Percentiles rank a stretch among this genome's conserved stretches.
Conservation (phyloP, 2,113 vertebrate genomes). For the Amphiprion ocellaris region DNA sequence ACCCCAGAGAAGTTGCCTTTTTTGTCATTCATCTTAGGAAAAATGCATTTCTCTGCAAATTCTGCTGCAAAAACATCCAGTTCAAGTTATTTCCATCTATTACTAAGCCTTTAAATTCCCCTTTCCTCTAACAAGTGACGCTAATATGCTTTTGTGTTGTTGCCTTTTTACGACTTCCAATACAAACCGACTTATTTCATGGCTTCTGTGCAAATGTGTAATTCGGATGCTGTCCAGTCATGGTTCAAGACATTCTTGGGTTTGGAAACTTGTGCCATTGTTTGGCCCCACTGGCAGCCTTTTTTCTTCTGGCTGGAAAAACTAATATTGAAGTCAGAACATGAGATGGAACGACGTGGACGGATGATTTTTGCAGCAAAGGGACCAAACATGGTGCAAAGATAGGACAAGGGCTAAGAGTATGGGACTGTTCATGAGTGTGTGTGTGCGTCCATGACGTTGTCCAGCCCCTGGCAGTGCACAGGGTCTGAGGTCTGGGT, state of each 20-base stretch:
- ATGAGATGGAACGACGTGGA: constrained; percentile 34
- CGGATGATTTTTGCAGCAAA: constrained; percentile 32
- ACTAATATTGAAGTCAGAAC: constrained; percentile 23
- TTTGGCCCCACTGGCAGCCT: constrained; percentile 18
- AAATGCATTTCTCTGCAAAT: neutral
- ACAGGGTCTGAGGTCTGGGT: constrained; percentile 65
- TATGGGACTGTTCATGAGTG: constrained; percentile 26
- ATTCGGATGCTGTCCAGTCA: neutral
- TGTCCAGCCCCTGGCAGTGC: constrained; percentile 61
- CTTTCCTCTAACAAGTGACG: constrained; percentile 6
- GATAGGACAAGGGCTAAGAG: constrained; percentile 16
- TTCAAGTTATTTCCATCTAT: neutral
- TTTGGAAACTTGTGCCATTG: constrained; percentile 17
- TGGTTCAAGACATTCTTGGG: neutral
- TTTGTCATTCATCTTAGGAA: neutral
- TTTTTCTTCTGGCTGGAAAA: constrained; percentile 17
- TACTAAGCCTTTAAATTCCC: neutral
- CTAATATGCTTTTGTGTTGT: too few relatives aligned
- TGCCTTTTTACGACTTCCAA: constrained; percentile 6
- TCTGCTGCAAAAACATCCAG: neutral
- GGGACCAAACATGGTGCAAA: constrained; percentile 42
- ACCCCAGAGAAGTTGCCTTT: neutral
- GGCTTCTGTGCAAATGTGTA: neutral
- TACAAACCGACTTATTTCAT: neutral
- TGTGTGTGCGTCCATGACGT: constrained; percentile 46